Base-by-base conservation (phyloP, 2,797 vertebrate genomes). In the Crypturellus tataupa region DNA sequence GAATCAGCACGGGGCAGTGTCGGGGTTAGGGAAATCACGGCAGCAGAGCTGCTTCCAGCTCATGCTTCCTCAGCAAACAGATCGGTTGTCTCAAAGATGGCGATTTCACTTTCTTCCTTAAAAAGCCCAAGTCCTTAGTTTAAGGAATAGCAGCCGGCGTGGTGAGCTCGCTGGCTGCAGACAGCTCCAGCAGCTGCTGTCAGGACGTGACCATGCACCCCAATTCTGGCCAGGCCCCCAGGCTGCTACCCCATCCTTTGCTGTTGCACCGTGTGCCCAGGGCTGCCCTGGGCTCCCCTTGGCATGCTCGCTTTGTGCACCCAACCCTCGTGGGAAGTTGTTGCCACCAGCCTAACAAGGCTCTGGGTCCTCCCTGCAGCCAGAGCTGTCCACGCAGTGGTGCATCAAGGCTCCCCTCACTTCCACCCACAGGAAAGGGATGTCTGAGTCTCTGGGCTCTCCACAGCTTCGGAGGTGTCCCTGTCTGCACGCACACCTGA, bases 1-100 rank as follows among this genome's bases (percentile, higher is more conserved):
- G 98, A 98, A 97, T 98, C 98, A 98, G 97, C 91, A 93, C 90
- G 90, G 96, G 97, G 97, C 96, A 94, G 97, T 20, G 72, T 86
- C 83, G 5, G 89, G 92, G 93, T 82, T 96, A 85, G 89, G 60
- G 75, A 94, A 82, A 91, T 80, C 65, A 0, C 73, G 60, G 78
- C 71, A 92, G 90, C 63, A 78, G 62, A 78, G 56, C 71, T 68
- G 89, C 31, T 84, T 96, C 80, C 79, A 87, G 18, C 47, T 89
- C 60, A 11, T 23, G 4, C 85, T 94, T 94, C 85, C 91, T 94
- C 68, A 0, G 40, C 76, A 60, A 95, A 62, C 37, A 83, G 12
- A 82, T 29, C 20, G 42, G 49, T 4, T 6, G 10, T 49, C 76
- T 80, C 29, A 4, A 67, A 75, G 51, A 89, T 44, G 59, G 42